Evolutionary conservation across 1,140 invertebrate genomes (phyloP).

Genomic region (Drosophila pallidifrons): DNA sequence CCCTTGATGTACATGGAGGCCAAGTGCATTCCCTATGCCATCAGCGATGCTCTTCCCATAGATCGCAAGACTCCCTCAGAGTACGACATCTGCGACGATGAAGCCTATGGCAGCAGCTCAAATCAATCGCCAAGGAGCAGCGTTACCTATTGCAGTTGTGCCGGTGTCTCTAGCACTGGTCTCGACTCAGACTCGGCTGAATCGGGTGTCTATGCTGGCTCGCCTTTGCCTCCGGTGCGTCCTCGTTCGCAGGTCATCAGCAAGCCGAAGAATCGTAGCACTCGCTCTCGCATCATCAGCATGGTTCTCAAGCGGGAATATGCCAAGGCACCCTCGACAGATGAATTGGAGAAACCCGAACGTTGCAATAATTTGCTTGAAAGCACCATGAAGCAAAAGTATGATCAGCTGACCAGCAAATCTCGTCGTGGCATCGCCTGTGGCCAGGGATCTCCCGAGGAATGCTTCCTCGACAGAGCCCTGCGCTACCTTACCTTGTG

Average conservation of each 20-base stretch:
- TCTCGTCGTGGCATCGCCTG: slow-evolving; percentile 47
- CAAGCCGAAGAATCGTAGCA: slow-evolving; percentile 44
- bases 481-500: slow-evolving; percentile 79
- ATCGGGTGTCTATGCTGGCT: slow-evolving; percentile 60
- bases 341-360: slow-evolving; percentile 21
- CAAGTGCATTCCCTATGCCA: slow-evolving; percentile 66
- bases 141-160: slow-evolving; percentile 63
- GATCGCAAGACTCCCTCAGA: slow-evolving; percentile 7
- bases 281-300: slow-evolving; percentile 68
- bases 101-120: slow-evolving; percentile 59
- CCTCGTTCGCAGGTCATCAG: slow-evolving; percentile 56
- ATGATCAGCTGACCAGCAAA: slow-evolving; percentile 23
- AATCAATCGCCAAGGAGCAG: slow-evolving; percentile 58
- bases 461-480: slow-evolving; percentile 71
- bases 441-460: slow-evolving; percentile 44
- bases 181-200: slow-evolving; percentile 58
- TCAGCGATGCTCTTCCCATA: slow-evolving; percentile 27
- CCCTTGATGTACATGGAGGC: slow-evolving; percentile 60
- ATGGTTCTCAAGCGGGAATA: slow-evolving; percentile 70
- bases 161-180: slow-evolving; percentile 16
- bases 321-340: slow-evolving; percentile 14
- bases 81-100: slow-evolving; percentile 62
- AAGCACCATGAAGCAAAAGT: slow-evolving; percentile 37
- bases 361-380: slow-evolving; percentile 28
- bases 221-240: slow-evolving; percentile 36